Percentiles rank a stretch among this genome's conserved stretches.
Conservation (phyloP, 2,888 invertebrate species). For the Opisthograptis luteolata region DNA sequence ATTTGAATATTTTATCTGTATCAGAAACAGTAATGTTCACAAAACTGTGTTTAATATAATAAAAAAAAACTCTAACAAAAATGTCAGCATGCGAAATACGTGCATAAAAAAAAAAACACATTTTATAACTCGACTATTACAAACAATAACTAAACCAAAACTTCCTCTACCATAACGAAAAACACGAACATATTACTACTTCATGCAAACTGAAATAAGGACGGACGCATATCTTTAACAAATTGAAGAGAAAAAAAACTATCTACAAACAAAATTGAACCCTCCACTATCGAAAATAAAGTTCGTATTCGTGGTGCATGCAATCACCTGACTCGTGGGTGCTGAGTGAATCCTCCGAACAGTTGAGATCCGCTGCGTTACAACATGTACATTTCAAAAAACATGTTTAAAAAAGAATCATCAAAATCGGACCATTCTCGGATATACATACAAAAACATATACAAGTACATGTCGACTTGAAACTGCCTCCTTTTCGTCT, state of each 20-base stretch:
- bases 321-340: constrained; percentile 91
- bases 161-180: constrained; percentile 11
- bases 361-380: constrained; percentile 90
- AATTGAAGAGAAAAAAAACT: constrained; percentile 11
- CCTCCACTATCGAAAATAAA: constrained; percentile 28
- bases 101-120: too few species aligned
- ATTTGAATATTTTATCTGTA: too few species aligned
- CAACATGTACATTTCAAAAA: constrained; percentile 42
- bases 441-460: too few species aligned
- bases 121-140: neutral
- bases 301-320: constrained; percentile 59
- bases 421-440: too few species aligned
- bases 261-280: constrained; percentile 35
- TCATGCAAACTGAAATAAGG: constrained; percentile 11
- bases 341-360: constrained; percentile 91
- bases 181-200: neutral
- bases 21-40: too few species aligned
- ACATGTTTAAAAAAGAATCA: neutral
- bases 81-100: neutral
- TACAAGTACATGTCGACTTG: too few species aligned
- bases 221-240: neutral
- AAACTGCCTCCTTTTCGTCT: too few species aligned
- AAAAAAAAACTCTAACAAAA: too few species aligned
- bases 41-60: too few species aligned
- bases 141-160: constrained; percentile 4